These are phyloP conservation scores for Ursus arctos DNA, from an alignment of 2,113 vertebrate species.

Conservation along the genomic window DNA sequence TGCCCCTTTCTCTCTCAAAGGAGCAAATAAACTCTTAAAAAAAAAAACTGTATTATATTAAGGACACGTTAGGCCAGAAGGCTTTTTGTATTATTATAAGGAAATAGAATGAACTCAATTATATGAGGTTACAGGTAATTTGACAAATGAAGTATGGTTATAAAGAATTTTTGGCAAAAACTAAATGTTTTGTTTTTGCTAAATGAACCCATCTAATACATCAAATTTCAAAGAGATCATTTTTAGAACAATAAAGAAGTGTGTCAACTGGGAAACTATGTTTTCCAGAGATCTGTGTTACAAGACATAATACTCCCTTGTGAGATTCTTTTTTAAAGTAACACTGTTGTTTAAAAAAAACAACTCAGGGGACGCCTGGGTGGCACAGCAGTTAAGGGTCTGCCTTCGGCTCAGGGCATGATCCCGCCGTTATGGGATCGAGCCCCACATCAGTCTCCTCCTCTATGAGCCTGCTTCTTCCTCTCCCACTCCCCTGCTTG, in stretches of 20 bases:
- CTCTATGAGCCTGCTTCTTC: too few relatives aligned
- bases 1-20: too few relatives aligned
- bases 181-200: background rate
- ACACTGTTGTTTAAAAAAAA: background rate
- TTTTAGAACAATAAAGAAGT: background rate
- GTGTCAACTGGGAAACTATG: background rate
- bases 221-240: background rate
- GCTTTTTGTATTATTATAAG: background rate
- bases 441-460: too few relatives aligned
- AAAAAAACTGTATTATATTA: background rate
- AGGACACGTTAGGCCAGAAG: background rate
- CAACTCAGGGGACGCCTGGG: too few relatives aligned
- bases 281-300: background rate
- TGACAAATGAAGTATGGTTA: background rate
- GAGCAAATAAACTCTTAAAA: too few relatives aligned
- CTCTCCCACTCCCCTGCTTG: too few relatives aligned
- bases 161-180: background rate
- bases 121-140: constrained; percentile 1
- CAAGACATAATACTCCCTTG: background rate
- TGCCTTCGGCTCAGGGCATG: too few relatives aligned
- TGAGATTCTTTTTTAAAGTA: constrained; percentile 49
- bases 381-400: too few relatives aligned
- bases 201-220: constrained; percentile 6
- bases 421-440: too few relatives aligned
- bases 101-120: background rate